Conservation (phyloP, 2,113 vertebrate genomes). For the Malurus alboscapulatus region DNA sequence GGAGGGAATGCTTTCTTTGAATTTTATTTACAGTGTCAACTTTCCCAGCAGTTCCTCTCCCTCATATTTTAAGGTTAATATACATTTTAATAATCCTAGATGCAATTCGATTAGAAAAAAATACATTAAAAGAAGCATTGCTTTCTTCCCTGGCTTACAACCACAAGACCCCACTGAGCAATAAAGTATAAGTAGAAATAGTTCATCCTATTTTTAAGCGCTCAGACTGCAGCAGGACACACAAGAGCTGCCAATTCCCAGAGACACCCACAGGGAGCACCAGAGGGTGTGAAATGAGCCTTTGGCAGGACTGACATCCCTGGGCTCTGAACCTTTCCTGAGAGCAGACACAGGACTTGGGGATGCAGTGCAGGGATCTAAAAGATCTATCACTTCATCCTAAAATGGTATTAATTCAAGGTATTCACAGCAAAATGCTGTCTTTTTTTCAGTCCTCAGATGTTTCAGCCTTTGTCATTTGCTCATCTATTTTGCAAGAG, state of each 20-base stretch:
- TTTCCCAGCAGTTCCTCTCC: too few relatives aligned
- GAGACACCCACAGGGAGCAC: slow-evolving; percentile 23
- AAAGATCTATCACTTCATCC: not conserved
- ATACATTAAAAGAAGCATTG: not conserved
- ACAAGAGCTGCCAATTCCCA: not conserved
- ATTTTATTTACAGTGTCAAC: not conserved
- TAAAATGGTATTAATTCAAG: not conserved
- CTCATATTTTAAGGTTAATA: not conserved
- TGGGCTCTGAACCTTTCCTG: not conserved
- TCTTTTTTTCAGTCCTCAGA: not conserved
- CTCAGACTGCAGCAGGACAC: not conserved
- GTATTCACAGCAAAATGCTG: not conserved
- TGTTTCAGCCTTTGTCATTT: not conserved
- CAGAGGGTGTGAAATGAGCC: not conserved
- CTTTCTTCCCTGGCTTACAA: not conserved
- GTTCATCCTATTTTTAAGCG: not conserved
- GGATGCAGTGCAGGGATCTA: not conserved
- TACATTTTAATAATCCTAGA: not conserved
- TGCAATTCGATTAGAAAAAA: not conserved
- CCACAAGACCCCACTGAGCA: not conserved
- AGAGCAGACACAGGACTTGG: fast-evolving
- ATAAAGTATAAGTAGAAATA: not conserved
- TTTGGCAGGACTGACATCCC: not conserved
- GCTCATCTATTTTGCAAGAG: not conserved
- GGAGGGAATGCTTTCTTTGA: not conserved